Conservation (phyloP, 2,888 invertebrate genomes). For the Eupelmus urozonus region DNA sequence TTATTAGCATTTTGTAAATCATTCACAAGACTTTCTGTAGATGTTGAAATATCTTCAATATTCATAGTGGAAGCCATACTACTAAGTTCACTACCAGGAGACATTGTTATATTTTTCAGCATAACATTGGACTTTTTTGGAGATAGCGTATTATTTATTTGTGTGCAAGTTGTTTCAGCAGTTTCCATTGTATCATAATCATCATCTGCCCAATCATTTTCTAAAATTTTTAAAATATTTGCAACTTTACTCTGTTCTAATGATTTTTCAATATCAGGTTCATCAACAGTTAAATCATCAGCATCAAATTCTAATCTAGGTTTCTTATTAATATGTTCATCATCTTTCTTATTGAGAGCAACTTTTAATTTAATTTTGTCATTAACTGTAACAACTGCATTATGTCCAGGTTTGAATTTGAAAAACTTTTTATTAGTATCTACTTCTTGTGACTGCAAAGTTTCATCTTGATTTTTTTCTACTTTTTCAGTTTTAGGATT, state of each 20-base stretch:
- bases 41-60: conserved; percentile 73
- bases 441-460: conserved; percentile 19
- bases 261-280: conserved; percentile 68
- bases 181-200: conserved; percentile 69
- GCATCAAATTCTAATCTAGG: conserved; percentile 69
- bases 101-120: conserved; percentile 71
- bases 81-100: conserved; percentile 79
- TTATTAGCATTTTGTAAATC: conserved; percentile 49
- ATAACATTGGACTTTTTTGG: conserved; percentile 64
- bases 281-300: conserved; percentile 73
- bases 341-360: conserved; percentile 62
- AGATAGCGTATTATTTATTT: conserved; percentile 55
- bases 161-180: conserved; percentile 45
- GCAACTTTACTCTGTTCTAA: conserved; percentile 69
- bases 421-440: conserved; percentile 77
- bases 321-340: conserved; percentile 60
- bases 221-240: conserved; percentile 73
- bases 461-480: conserved; percentile 50
- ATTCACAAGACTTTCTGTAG: conserved; percentile 57
- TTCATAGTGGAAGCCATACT: conserved; percentile 79
- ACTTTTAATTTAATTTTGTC: conserved; percentile 75
- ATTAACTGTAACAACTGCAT: conserved; percentile 74
- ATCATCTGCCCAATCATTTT: conserved; percentile 74
- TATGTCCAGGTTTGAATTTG: conserved; percentile 71
- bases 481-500: conserved; percentile 54